Evolutionary conservation across 2,888 invertebrate genomes (phyloP), one percentile per base, ranked within the genome.

Genomic region (Heliconius ethilla): DNA sequence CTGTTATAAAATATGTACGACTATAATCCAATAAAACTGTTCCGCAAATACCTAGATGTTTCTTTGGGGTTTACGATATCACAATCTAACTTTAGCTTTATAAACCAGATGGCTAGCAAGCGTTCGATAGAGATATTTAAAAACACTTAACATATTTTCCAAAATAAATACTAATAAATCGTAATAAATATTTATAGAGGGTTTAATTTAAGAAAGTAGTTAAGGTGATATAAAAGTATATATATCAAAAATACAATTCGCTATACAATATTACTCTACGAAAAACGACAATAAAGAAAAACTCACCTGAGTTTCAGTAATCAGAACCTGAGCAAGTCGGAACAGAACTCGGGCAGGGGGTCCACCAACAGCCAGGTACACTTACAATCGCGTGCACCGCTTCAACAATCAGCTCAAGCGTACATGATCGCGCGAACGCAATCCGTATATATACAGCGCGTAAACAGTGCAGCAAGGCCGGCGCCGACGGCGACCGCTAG

Each of bases 61-160:
- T 90, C 89, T 88, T 88, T 87, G 88, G 88, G 90, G 92, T 94
- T 93, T 92, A 94, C 93, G 92, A 92, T 93, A 92, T 92, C 91
- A 91, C 91, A 92, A 91, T 92, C 94, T 94, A 94, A 94, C 92
- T 94, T 93, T 94, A 94, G 94, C 93, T 87, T 92, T 92, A 91
- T 90, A 92, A 92, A 90, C 94, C 94, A 94, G 94, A 94, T 94
- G 94, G 93, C 94, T 89, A 87, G 89, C 91, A 89, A 90, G 88
- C 89, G 90, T 89, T 92, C 90, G 88, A 90, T 90, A 90, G 88
- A 90, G 90, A 90, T 91, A 90, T 92, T 89, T 86, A 81, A 89
- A 87, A 84, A 89, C 85, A 87, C 87, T 88, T 88, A 87, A 86
- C 83, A 84, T 84, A 85, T 84, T 84, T 82, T 78, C 79, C 75